Percentiles rank a stretch among this genome's conserved stretches.
Conservation (phyloP, 2,797 vertebrate genomes). For the Ciconia nigra region DNA sequence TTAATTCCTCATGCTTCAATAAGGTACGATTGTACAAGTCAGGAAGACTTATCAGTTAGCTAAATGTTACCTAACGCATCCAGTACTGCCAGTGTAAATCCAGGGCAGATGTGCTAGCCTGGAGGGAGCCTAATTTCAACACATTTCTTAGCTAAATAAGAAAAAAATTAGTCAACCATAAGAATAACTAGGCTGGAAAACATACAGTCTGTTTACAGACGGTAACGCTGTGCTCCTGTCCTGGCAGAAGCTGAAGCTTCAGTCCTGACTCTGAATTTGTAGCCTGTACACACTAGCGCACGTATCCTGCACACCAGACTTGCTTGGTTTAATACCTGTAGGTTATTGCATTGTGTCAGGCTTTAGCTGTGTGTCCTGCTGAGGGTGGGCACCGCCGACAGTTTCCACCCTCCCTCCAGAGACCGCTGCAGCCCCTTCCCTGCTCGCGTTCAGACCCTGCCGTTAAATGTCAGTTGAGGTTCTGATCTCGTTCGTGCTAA, state of each 20-base stretch:
- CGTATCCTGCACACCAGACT: background rate
- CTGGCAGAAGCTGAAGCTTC: background rate
- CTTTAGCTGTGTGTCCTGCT: background rate
- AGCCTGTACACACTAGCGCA: background rate
- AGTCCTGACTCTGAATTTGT: background rate
- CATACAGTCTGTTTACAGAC: background rate
- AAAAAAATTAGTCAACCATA: background rate
- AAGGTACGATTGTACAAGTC: background rate
- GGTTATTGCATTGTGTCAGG: background rate
- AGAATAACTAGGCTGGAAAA: background rate
- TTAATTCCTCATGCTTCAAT: background rate
- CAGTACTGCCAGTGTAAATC: background rate
- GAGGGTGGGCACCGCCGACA: fast-evolving
- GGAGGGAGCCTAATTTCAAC: background rate
- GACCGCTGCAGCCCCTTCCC: background rate
- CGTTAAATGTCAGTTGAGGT: background rate
- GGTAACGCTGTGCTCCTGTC: background rate
- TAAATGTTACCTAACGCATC: background rate
- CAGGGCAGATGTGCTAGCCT: background rate
- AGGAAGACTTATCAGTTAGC: background rate
- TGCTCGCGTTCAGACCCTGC: background rate
- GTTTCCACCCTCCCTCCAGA: background rate
- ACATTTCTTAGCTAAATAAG: background rate
- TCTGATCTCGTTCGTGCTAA: background rate
- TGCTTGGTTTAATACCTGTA: background rate